Evolutionary conservation across 2,113 vertebrate species (phyloP).

Genomic region (Athene cunicularia): DNA sequence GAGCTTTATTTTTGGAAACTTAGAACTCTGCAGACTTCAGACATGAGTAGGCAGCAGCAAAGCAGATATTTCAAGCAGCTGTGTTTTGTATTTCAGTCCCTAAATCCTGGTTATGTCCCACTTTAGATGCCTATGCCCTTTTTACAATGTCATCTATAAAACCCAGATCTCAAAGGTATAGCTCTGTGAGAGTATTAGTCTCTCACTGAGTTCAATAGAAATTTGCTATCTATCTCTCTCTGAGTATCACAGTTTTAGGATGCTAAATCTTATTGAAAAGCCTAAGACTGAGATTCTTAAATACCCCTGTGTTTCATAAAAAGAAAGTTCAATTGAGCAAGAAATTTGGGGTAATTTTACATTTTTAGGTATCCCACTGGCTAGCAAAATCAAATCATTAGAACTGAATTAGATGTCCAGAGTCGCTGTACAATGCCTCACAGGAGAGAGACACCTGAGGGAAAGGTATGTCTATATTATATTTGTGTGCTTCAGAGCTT

Average conservation of each 20-base stretch:
- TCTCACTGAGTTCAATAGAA: neutral
- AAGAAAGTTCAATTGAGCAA: neutral
- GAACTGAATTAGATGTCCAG: neutral
- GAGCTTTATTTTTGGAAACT: conserved; percentile 51
- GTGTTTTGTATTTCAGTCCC: conserved; percentile 10
- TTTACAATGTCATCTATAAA: conserved; percentile 55
- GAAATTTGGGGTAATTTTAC: neutral
- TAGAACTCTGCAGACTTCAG: conserved; percentile 22
- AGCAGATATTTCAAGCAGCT: conserved; percentile 37
- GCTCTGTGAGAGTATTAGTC: neutral
- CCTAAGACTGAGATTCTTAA: neutral
- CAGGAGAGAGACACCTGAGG: neutral
- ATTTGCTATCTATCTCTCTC: neutral
- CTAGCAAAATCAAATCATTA: neutral
- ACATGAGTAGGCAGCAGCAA: neutral
- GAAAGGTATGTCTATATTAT: neutral
- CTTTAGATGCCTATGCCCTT: conserved; percentile 32
- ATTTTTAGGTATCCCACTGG: neutral
- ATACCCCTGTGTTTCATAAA: neutral
- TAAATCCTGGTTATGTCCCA: conserved; percentile 41
- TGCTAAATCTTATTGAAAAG: neutral
- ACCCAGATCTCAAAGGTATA: conserved; percentile 14
- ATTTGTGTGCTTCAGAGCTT: neutral
- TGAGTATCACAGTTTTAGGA: neutral
- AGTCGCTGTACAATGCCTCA: neutral